These are phyloP conservation scores for Stictonetta naevosa DNA, from an alignment of 2,113 vertebrate genomes.

Conservation along the genomic window DNA sequence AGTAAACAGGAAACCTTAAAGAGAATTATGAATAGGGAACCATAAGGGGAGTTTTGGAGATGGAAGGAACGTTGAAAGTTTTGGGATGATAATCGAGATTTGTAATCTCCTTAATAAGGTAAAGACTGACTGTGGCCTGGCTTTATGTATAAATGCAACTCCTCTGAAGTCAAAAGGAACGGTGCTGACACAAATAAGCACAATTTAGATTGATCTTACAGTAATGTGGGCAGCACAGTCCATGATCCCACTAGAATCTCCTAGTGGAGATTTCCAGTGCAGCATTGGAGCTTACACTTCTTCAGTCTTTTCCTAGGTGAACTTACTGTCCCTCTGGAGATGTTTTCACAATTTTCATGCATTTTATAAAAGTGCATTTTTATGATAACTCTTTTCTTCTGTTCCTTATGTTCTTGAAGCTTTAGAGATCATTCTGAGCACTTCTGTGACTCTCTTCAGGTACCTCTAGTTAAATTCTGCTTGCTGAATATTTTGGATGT, in stretches of 20 bases:
- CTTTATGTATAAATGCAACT: not conserved
- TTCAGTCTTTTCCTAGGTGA: not conserved
- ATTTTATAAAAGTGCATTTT: not conserved
- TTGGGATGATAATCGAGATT: not conserved
- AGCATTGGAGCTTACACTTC: not conserved
- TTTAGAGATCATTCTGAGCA: conserved; percentile 8
- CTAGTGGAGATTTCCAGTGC: not conserved
- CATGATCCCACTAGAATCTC: not conserved
- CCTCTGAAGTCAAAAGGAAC: not conserved
- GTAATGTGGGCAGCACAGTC: not conserved
- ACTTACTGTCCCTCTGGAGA: not conserved
- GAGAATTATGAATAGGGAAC: not conserved
- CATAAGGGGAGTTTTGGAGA: not conserved
- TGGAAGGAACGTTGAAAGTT: not conserved
- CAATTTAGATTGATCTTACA: not conserved
- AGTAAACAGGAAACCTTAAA: not conserved
- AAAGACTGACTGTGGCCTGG: not conserved
- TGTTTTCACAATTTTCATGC: not conserved
- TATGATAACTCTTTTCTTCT: not conserved
- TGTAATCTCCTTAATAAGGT: not conserved
- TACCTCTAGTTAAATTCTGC: conserved; percentile 41
- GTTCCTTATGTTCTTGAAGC: not conserved
- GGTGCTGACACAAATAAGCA: not conserved
- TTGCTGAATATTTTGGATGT: conserved; percentile 36
- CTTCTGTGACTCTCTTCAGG: conserved; percentile 10